Percentiles rank a stretch among this genome's conserved stretches.
These are phyloP conservation scores for Gallinago paraguaiae DNA, from an alignment of 2,113 vertebrate species.

Conservation along the genomic window DNA sequence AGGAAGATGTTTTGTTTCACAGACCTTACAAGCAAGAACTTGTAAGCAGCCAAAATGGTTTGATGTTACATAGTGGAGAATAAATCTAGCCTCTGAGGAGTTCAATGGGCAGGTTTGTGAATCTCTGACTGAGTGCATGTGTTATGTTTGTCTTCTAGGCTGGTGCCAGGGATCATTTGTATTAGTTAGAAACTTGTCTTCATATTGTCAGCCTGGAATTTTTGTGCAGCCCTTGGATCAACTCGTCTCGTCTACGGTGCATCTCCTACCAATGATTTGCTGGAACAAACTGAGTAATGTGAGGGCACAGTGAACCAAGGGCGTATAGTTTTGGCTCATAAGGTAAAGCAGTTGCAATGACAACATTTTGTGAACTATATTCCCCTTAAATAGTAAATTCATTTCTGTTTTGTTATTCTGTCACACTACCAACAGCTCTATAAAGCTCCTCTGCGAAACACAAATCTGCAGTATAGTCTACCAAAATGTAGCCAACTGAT, in stretches of 20 bases:
- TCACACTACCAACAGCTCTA: not conserved
- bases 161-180: conserved; percentile 29
- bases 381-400: not conserved
- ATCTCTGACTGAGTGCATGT: not conserved
- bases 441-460: not conserved
- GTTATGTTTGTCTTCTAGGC: not conserved
- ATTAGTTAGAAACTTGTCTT: conserved; percentile 54
- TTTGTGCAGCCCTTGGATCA: not conserved
- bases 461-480: not conserved
- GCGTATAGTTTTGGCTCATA: not conserved
- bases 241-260: not conserved
- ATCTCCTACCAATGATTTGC: not conserved
- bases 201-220: conserved; percentile 37
- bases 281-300: conserved; percentile 42
- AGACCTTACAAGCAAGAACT: not conserved
- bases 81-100: not conserved
- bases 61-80: not conserved
- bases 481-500: accelerated
- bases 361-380: not conserved
- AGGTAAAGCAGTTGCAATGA: not conserved
- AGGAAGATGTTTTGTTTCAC: not conserved
- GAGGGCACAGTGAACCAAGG: not conserved
- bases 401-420: not conserved
- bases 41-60: not conserved
- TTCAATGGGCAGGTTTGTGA: not conserved